Evolutionary conservation across 1,140 invertebrate genomes (phyloP), one percentile per base, ranked within the genome.

Genomic region (Melipona quadrifasciata): DNA sequence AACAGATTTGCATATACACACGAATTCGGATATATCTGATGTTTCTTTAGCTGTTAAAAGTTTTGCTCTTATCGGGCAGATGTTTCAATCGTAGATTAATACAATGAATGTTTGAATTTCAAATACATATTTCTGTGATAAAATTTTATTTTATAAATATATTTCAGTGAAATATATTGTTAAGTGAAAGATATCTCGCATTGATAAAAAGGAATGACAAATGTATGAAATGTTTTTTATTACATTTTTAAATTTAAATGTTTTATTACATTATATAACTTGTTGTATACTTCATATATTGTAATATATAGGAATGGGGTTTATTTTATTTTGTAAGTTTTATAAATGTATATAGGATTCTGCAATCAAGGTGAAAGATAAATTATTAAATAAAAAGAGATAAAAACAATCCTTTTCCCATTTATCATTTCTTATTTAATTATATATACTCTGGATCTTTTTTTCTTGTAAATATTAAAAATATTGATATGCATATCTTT

Each of bases 31-130:
- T 14, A 82, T 89, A 27, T 79, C 89, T 14, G 90, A 92, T 53
- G 87, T 91, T 47, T 61, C 80, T 11, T 85, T 89, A 8, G 61
- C 83, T 55, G 85, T 90, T 6, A 89, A 90, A 77, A 91, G 89
- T 57, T 92, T 93, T 65, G 80, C 89, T n/a, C 87, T 92, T 10
- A 91, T 93, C 65, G 90, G 91, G 12, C 93, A 93, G 27, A 91
- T 93, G 71, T 93, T 92, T 89, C 86, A 92, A 58, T 87, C 86
- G 5, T 91, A 87, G 80, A 75, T 21, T 31, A 31, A 80, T 31
- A 47, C 51, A 61, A 65, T 39, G 14, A 51, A 55, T 27, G 27
- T 19, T n/a, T 6, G 6, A 84, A 58, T 27, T 53, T 74, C 58
- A 19, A 84, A 53, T 85, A 39, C 47, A 58, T 82, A 24, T 68